Evolutionary conservation across 2,888 invertebrate species (phyloP), one percentile per base, ranked within the genome.

Genomic region (Mythimna albipuncta): DNA sequence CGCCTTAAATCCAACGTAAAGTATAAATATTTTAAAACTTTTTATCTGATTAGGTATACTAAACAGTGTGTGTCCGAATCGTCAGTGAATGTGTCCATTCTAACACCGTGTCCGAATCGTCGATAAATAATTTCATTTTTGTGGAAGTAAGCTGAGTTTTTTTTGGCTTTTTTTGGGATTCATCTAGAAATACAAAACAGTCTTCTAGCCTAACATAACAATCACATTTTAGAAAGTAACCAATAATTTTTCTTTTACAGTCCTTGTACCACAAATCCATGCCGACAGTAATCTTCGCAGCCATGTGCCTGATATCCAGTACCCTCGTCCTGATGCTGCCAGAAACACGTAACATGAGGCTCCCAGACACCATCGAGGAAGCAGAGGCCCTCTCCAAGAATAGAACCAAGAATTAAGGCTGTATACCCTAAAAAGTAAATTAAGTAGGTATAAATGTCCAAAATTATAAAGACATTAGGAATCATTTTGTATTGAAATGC

Each of bases 361-460:
- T 97, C 0, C 97, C 97, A 0, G 98, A 98, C 92, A 98, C 98
- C 2, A 97, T 98, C 38, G 97, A 97, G 81, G 97, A 98, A 85
- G 98, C 98, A 0, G 97, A 97, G 90, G 95, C 96, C 32, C 87
- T 96, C 0, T 95, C 95, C 26, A 89, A 89, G 71, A 90, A 90
- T 86, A 93, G 91, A 84, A 90, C 85, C 76, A 93, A 92, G 86
- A 80, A 88, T 35, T 84, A 74, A 85, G 21, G 89, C 89, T 26
- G 77, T 77, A 35, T 35, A 71, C 44, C 47, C 10, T 61, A 72
- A 59, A 67, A 54, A 19, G 13, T 50, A 11, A 52, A 52, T 64
- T 79, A 79, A 78, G 73, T 81, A 81, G 82, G 55, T 68, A 62
- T 67, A 63, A 54, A 71, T 32, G 32, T 65, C 65, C 50, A 77